Evolutionary conservation across 1,140 invertebrate genomes (phyloP), one percentile per base, ranked within the genome.

Genomic region (Condylostylus longicornis): DNA sequence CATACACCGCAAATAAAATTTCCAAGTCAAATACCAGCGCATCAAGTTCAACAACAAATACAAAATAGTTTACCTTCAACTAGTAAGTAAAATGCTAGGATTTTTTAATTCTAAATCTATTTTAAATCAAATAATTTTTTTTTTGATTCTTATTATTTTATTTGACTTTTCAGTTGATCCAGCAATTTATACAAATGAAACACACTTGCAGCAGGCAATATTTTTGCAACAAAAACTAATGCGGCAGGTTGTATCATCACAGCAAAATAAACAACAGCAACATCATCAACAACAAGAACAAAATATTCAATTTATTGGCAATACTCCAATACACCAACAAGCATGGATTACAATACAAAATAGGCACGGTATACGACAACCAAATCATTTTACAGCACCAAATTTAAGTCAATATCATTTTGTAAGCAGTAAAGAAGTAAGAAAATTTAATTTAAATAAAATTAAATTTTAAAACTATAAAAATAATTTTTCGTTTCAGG

Each of bases 171-270:
- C n/a, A n/a, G n/a, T n/a, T n/a, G n/a, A n/a, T n/a, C n/a, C n/a
- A n/a, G n/a, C 71, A 0, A 79, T 80, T 76, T 81, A 80, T 55
- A 82, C 78, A 5, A 79, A 79, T 46, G 67, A 71, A 18, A 75
- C 72, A 3, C 79, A 81, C 51, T 55, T 82, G 12, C 69, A 79
- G 43, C 74, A 79, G 49, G 81, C 78, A 7, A 81, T 81, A 53
- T 60, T 74, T 41, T 59, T 79, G 4, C 78, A 82, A 44, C 77
- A 82, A 44, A 70, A 79, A 51, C 51, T 80, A 9, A 77, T 81
- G 45, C 70, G 70, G 25, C 70, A 75, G 47, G 67, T 71, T 45
- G 13, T 18, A 66, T 53, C 38, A 29, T 21, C 21, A 21, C 20
- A 32, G n/a, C 17, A 53, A 51, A 13, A 53, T 54, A 51, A 56